Evolutionary conservation across 2,797 vertebrate genomes (phyloP).

Genomic region (Pipistrellus pipistrellus): DNA sequence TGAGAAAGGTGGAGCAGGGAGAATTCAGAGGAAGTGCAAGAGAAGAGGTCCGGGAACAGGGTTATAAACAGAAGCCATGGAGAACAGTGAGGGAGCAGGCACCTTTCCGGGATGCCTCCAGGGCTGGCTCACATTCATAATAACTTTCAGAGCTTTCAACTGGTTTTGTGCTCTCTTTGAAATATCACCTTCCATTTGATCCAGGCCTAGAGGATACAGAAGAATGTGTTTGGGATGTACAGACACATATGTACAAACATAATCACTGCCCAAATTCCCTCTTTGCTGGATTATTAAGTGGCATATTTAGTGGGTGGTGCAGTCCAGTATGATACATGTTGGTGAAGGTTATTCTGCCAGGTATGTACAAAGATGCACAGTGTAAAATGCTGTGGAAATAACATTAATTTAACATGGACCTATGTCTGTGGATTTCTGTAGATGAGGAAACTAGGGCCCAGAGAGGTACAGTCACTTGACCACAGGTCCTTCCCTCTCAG

Average conservation of each 20-base stretch:
- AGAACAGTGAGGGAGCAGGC: background rate
- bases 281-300: background rate
- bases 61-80: background rate
- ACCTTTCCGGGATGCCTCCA: background rate
- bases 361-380: background rate
- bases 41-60: background rate
- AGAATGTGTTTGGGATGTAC: background rate
- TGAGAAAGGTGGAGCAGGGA: background rate
- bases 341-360: background rate
- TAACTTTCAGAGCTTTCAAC: background rate
- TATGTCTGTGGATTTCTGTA: background rate
- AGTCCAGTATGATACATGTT: background rate
- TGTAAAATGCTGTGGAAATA: background rate
- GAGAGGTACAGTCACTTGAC: background rate
- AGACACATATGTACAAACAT: background rate
- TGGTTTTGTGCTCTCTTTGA: background rate
- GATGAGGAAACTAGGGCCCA: background rate
- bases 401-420: background rate
- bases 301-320: background rate
- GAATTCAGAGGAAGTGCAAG: background rate
- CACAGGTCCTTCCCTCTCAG: background rate
- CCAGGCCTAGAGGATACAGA: background rate
- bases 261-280: background rate
- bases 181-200: background rate
- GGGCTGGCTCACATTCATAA: background rate